These are phyloP conservation scores for Hiodon alosoides DNA, from an alignment of 2,113 vertebrate species.

Conservation along the genomic window DNA sequence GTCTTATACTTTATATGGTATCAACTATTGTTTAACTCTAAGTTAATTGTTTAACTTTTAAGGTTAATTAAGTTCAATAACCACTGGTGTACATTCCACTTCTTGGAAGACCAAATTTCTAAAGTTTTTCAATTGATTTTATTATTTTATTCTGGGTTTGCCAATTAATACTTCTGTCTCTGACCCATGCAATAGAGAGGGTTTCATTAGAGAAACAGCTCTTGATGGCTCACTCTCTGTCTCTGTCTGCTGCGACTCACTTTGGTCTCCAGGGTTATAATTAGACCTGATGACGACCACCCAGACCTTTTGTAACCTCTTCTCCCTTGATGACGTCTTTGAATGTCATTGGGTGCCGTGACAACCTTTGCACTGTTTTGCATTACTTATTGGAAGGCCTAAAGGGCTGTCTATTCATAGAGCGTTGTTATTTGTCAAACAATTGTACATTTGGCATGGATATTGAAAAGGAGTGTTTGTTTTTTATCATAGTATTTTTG, in stretches of 20 bases:
- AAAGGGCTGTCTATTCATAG: constrained; percentile 30
- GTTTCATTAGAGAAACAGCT: neutral
- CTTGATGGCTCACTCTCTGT: constrained; percentile 1
- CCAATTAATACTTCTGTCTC: neutral
- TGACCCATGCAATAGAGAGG: neutral
- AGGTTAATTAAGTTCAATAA: too few species aligned
- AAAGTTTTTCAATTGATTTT: neutral
- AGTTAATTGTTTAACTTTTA: too few species aligned
- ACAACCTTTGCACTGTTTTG: constrained; percentile 32
- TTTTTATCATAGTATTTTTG: neutral
- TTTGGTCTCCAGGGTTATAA: constrained; percentile 37
- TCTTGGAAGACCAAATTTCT: neutral
- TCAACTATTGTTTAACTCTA: too few species aligned
- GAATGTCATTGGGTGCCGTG: constrained; percentile 46
- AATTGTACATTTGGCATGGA: neutral
- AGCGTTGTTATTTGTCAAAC: constrained; percentile 13
- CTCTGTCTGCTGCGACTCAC: constrained; percentile 11
- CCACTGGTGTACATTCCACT: too few species aligned
- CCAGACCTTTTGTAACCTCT: constrained; percentile 43
- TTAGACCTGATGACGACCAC: constrained; percentile 42
- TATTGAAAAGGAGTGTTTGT: neutral
- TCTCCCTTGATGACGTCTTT: constrained; percentile 41
- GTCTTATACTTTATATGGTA: too few species aligned
- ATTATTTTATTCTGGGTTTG: neutral
- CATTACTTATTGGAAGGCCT: constrained; percentile 23